phyloP scores from a whole-genome alignment of 2,888 invertebrate genomes.

The Ormyrus labotus region DNA sequence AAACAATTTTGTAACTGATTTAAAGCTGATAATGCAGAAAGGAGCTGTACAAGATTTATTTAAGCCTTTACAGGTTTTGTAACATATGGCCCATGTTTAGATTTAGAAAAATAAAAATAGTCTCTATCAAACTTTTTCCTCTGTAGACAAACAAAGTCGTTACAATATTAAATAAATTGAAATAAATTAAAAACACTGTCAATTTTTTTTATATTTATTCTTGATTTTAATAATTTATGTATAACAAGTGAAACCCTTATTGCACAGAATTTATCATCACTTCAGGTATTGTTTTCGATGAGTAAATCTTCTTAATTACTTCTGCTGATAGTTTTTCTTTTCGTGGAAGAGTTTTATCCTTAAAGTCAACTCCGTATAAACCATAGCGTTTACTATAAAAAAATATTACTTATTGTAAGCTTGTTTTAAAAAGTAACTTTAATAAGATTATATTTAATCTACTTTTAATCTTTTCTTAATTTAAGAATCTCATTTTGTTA shows the following conservation, averaged over 20 bases:
- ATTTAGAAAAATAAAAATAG: conserved; percentile 59
- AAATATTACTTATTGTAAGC: conserved; percentile 19
- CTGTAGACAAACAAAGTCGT: conserved; percentile 62
- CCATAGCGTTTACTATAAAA: conserved; percentile 78
- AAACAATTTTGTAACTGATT: conserved; percentile 15
- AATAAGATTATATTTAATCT: background rate
- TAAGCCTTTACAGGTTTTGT: conserved; percentile 57
- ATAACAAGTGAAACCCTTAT: no score
- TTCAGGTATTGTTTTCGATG: conserved; percentile 65
- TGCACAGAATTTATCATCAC: no score
- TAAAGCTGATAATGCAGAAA: background rate
- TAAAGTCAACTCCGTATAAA: conserved; percentile 82
- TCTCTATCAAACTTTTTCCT: conserved; percentile 63
- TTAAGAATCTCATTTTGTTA: conserved; percentile 60
- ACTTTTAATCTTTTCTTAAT: background rate
- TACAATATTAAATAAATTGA: conserved; percentile 60
- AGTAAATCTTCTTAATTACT: conserved; percentile 78
- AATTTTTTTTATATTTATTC: background rate
- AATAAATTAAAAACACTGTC: conserved; percentile 59
- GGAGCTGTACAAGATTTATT: conserved; percentile 21
- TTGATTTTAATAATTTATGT: no score
- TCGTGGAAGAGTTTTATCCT: conserved; percentile 78
- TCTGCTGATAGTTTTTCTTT: conserved; percentile 81
- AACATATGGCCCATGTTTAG: conserved; percentile 65
- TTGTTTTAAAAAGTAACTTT: no score